Base-by-base conservation (phyloP, 2,888 invertebrate species). In the Cheilosia scutellata region DNA sequence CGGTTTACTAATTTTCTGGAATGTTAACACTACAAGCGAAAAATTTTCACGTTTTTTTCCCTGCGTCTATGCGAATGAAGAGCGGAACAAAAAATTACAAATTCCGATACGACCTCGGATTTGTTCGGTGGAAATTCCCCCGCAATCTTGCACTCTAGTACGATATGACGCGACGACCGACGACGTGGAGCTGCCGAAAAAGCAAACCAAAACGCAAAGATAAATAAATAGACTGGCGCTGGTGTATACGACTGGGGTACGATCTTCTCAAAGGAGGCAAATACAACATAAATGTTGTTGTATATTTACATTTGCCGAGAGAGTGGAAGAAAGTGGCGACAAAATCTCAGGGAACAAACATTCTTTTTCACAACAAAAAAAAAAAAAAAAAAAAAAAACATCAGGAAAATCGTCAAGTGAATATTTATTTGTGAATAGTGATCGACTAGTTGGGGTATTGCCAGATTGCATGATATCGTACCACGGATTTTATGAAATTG, bases 311-410 rank as follows among this genome's bases (percentile, higher is more conserved):
- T 68, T 72, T 80, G 51, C 9, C 55, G 66, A 86, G 76, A 86
- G 86, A 82, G 82, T 87, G 72, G 71, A 80, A 37, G 55, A 82
- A 86, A 86, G 86, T 86, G 82, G 86, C 72, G 86, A 86, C 86
- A 86, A 86, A 76, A 80, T 75, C 75, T 80, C 66, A 66, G 80
- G 84, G 75, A 80, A 86, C 76, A 82, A 72, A 55, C 9, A 58
- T 76, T 86, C 75, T 27, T 70, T 16, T 47, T 20, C 20, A 20
- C 2, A 20, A 13, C 11, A 53, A 51, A 74, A 66, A 79, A 53
- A 62, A 55, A 55, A 49, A 55, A 42, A 60, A 63, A 65, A 57
- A 11, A 13, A 20, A 33, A 68, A 57, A 77, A 40, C 27, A 65
- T 33, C 58, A 57, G 37, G 42, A 42, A 75, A 65, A 63, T 63